A percentile compares a stretch with the other conserved stretches of the same genome.
Evolutionary conservation across 2,113 vertebrate genomes (phyloP).

Genomic region (Nothobranchius furzeri): DNA sequence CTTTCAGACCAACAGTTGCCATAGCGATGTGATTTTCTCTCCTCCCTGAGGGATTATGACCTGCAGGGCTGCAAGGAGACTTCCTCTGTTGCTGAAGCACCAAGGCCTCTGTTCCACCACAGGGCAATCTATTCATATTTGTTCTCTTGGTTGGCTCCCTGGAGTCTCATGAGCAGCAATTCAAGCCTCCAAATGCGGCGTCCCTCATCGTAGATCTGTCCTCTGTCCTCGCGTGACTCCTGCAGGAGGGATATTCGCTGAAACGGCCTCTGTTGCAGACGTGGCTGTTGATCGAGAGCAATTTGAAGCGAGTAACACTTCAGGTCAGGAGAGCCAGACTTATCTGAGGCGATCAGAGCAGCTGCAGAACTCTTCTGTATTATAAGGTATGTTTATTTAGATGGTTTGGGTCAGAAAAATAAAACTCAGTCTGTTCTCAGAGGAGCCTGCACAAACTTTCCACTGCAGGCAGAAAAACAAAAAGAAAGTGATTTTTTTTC

Average conservation of each 20-base stretch:
- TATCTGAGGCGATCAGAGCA: not conserved
- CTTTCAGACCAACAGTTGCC: slow-evolving; percentile 48
- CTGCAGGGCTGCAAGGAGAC: slow-evolving; percentile 23
- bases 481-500: slow-evolving; percentile 30
- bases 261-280: slow-evolving; percentile 4
- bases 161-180: not conserved
- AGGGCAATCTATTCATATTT: slow-evolving; percentile 27
- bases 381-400: not conserved
- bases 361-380: slow-evolving; percentile 4
- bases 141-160: slow-evolving; percentile 1
- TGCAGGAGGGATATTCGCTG: not conserved
- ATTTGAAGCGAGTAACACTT: slow-evolving; percentile 9
- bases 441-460: slow-evolving; percentile 14
- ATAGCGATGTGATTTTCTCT: slow-evolving; percentile 51
- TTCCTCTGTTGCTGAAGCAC: not conserved
- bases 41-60: slow-evolving; percentile 37
- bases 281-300: slow-evolving; percentile 5
- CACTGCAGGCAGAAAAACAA: slow-evolving; percentile 2
- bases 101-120: not conserved
- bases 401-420: slow-evolving; percentile 16
- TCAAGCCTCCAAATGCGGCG: not conserved
- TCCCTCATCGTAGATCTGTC: slow-evolving; percentile 5
- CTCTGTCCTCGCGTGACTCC: slow-evolving; percentile 30
- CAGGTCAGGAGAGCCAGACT: not conserved
- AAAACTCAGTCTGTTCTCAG: slow-evolving; percentile 2